Conservation (phyloP, 2,113 vertebrate genomes). For the Takifugu flavidus region DNA sequence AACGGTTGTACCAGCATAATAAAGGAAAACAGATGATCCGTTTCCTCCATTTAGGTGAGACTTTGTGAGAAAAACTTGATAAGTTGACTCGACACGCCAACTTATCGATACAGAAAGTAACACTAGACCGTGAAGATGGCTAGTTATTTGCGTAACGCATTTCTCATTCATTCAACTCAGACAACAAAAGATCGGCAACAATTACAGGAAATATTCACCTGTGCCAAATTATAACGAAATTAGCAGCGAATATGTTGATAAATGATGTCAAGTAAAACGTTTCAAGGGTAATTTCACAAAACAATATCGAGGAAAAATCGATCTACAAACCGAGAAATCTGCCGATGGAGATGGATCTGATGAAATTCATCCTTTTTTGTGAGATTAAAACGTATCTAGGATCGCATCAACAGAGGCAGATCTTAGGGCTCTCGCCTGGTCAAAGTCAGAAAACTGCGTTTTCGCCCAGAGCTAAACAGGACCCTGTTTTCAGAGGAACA, state of each 20-base stretch:
- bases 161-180: too few relatives aligned
- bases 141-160: too few relatives aligned
- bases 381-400: accelerated
- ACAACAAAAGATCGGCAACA: too few relatives aligned
- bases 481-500: not conserved
- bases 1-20: too few relatives aligned
- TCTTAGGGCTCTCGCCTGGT: too few relatives aligned
- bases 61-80: too few relatives aligned
- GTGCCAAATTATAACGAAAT: not conserved
- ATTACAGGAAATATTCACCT: too few relatives aligned
- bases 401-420: not conserved
- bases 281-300: not conserved
- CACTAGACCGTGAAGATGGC: not conserved
- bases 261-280: not conserved
- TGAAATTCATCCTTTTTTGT: slow-evolving; percentile 54
- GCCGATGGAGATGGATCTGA: slow-evolving; percentile 31
- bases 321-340: slow-evolving; percentile 58
- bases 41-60: too few relatives aligned
- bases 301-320: not conserved
- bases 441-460: not conserved
- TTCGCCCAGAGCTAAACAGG: not conserved
- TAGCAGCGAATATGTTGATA: not conserved
- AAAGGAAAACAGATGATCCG: too few relatives aligned
- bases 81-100: not conserved
- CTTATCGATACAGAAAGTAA: slow-evolving; percentile 16